phyloP scores from a whole-genome alignment of 2,888 invertebrate species.

The Slavum lentiscoides region DNA sequence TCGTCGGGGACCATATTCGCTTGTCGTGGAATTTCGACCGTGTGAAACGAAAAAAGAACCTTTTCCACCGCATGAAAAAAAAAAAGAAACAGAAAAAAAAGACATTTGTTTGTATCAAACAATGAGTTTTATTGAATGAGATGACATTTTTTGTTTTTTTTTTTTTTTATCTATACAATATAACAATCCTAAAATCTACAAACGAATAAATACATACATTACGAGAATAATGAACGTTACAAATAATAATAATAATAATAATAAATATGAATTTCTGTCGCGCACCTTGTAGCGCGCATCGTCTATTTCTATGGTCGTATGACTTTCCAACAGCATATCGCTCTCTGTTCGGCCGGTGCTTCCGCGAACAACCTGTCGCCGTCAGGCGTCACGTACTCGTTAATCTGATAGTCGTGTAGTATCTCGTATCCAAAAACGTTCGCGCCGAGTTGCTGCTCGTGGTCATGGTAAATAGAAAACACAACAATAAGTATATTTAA shows the following conservation, averaged over 20 bases:
- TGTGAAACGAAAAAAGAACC: neutral
- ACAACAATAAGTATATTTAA: too few relatives aligned
- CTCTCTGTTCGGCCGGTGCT: constrained; percentile 77
- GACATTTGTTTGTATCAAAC: constrained; percentile 48
- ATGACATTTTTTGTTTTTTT: constrained; percentile 29
- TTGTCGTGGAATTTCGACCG: neutral
- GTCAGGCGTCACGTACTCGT: constrained; percentile 73
- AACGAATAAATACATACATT: constrained; percentile 44
- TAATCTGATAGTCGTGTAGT: constrained; percentile 78
- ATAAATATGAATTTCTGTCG: too few relatives aligned
- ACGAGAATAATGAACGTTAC: constrained; percentile 46
- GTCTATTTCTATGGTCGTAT: constrained; percentile 18
- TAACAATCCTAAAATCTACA: constrained; percentile 49
- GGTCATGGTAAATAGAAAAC: too few relatives aligned
- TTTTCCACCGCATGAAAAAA: constrained; percentile 28
- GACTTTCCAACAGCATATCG: constrained; percentile 78
- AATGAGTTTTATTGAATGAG: constrained; percentile 41
- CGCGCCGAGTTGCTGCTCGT: constrained; percentile 73
- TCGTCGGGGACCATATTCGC: too few relatives aligned
- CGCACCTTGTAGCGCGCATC: too few relatives aligned
- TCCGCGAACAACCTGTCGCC: constrained; percentile 74
- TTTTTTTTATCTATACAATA: neutral
- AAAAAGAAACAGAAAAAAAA: neutral
- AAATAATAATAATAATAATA: constrained; percentile 33
- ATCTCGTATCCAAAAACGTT: constrained; percentile 79